Evolutionary conservation across 2,888 invertebrate species (phyloP), one percentile per base, ranked within the genome.

Genomic region (Metalampra italica): DNA sequence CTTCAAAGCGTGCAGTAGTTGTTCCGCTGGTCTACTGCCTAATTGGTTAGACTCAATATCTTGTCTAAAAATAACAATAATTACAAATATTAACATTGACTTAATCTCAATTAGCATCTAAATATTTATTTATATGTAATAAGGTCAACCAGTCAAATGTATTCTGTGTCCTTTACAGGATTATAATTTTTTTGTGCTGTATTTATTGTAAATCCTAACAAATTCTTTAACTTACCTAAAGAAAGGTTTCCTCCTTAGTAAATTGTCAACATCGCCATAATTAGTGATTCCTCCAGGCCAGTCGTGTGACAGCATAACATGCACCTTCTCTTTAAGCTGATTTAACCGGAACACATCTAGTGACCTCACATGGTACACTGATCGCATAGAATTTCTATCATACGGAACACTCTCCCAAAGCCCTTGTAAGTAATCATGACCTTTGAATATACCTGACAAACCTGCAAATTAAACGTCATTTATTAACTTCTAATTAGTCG

Each of bases 221-320:
- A 22, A 22, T 3, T 2, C 2, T 3, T 5, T 22, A 22, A 3
- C 44, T 29, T 88, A 95, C 95, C 90, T 91, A 59, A 98, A 95
- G 83, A 93, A 95, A 32, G 95, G 95, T 83, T 98, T 98, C 46
- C 88, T 88, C 56, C 90, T 91, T 8, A 98, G 75, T 9, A 99
- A 88, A 55, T 91, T 87, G 3, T 93, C 79, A 46, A 91, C 91
- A 81, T 99, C 92, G 7, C 99, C 99, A 84, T 94, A 94, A 56
- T 96, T 91, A 56, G 96, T 95, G 49, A 99, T 93, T 0, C 96
- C 96, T 52, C 91, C 88, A 0, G 99, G 99, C 99, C 99, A 99
- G 75, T 99, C 99, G 79, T 99, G 99, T 0, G 98, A 97, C 59
- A 99, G 76, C 85, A 97, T 95, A 40, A 99, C 93, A 86, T 99